Conservation (phyloP, 92 coral and sea anemone species). For the Palythoa caribaeorum region DNA sequence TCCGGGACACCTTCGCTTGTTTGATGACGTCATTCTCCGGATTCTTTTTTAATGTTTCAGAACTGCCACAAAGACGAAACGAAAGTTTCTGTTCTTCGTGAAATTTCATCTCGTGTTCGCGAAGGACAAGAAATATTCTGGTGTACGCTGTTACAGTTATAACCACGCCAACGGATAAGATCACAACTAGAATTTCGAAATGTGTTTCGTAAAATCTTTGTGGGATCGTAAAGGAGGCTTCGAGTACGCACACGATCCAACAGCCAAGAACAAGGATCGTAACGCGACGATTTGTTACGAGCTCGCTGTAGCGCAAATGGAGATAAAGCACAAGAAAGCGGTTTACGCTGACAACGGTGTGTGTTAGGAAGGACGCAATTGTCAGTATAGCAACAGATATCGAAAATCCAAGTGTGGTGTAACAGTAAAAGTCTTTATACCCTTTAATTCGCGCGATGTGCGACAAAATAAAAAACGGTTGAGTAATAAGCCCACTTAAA, state of each 20-base stretch:
- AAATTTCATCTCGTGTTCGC: conserved; percentile 18
- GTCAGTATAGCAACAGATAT: conserved; percentile 18
- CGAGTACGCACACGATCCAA: conserved; percentile 28
- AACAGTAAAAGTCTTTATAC: conserved; percentile 5
- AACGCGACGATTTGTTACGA: conserved; percentile 41
- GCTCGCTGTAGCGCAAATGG: conserved; percentile 37
- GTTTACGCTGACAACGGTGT: conserved; percentile 36
- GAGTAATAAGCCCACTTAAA: conserved; percentile 29
- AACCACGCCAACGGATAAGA: conserved; percentile 14
- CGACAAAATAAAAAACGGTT: conserved; percentile 30
- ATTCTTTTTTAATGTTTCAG: not conserved
- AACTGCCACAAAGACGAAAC: conserved; percentile 7
- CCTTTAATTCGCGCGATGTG: conserved; percentile 34
- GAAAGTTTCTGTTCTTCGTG: conserved; percentile 37
- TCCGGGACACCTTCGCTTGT: conserved; percentile 24
- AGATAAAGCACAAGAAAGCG: conserved; percentile 34
- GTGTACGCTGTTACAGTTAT: conserved; percentile 18
- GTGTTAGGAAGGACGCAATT: conserved; percentile 17
- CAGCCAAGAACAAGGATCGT: not conserved
- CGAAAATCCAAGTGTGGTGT: conserved; percentile 35
- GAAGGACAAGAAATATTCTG: conserved; percentile 19
- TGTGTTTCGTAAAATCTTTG: conserved; percentile 15
- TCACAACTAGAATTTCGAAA: conserved; percentile 19
- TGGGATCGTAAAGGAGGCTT: conserved; percentile 33
- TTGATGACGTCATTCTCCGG: conserved; percentile 18